phyloP scores from a whole-genome alignment of 2,888 invertebrate species.

The Xanthia icteritia region DNA sequence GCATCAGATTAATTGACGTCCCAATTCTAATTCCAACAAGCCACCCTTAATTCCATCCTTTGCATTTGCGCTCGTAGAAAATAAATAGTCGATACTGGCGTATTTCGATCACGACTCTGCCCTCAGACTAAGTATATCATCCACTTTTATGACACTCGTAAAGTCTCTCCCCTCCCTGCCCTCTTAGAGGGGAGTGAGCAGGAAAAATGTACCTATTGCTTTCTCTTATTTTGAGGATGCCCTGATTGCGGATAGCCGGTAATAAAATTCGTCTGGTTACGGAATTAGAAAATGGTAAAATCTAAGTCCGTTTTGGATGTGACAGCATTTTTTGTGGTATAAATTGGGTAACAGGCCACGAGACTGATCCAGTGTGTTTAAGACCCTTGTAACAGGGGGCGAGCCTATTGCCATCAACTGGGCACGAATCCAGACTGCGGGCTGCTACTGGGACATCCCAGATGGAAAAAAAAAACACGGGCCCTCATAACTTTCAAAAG shows the following conservation, averaged over 20 bases:
- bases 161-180: conserved; percentile 63
- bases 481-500: background rate
- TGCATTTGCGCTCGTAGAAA: conserved; percentile 60
- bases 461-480: background rate
- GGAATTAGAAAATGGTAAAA: conserved; percentile 21
- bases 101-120: conserved; percentile 68
- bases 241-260: conserved; percentile 33
- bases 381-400: background rate
- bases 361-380: background rate
- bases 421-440: too few relatives aligned
- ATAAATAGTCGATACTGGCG: conserved; percentile 60
- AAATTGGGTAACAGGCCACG: background rate
- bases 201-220: conserved; percentile 62
- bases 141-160: conserved; percentile 79
- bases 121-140: conserved; percentile 75
- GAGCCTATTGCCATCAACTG: background rate
- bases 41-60: conserved; percentile 19
- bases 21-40: conserved; percentile 17
- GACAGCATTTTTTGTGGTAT: background rate
- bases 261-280: conserved; percentile 20
- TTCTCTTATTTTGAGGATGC: conserved; percentile 56
- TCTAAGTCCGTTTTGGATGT: background rate
- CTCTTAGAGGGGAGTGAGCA: conserved; percentile 6
- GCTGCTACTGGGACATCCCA: background rate
- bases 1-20: conserved; percentile 29